phyloP scores from a whole-genome alignment of 2,113 vertebrate species.

The Neodon shergylaensis region DNA sequence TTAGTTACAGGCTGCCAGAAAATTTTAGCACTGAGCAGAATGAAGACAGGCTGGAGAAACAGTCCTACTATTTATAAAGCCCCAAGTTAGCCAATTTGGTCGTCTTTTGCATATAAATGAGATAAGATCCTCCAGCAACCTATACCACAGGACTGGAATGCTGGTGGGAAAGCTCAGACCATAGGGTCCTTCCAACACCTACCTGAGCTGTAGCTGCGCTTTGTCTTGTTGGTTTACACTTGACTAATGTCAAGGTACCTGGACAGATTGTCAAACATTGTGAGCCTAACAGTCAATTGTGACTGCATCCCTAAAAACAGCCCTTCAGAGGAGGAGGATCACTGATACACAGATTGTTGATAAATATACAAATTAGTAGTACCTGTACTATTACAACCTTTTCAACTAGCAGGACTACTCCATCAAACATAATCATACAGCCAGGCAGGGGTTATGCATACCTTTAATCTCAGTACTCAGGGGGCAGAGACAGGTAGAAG shows the following conservation, averaged over 20 bases:
- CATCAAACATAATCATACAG: background rate
- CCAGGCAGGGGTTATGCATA: too few relatives aligned
- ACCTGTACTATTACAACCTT: background rate
- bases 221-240: background rate
- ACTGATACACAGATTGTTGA: background rate
- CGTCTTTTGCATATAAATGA: slow-evolving; percentile 20
- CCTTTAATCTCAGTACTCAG: background rate
- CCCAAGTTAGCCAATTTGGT: slow-evolving; percentile 39
- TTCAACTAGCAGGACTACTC: slow-evolving; percentile 16
- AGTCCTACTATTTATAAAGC: slow-evolving; percentile 64
- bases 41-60: slow-evolving; percentile 62
- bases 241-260: background rate
- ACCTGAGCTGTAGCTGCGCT: background rate
- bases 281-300: background rate
- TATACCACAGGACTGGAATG: background rate
- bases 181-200: background rate
- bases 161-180: background rate
- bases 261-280: background rate
- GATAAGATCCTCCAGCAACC: background rate
- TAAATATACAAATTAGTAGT: background rate
- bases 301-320: background rate
- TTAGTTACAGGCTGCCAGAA: slow-evolving; percentile 57
- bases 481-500: background rate
- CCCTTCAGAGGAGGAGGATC: background rate
- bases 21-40: slow-evolving; percentile 61